Evolutionary conservation across 2,113 vertebrate genomes (phyloP), one percentile per base, ranked within the genome.

Genomic region (Struthidea cinerea): DNA sequence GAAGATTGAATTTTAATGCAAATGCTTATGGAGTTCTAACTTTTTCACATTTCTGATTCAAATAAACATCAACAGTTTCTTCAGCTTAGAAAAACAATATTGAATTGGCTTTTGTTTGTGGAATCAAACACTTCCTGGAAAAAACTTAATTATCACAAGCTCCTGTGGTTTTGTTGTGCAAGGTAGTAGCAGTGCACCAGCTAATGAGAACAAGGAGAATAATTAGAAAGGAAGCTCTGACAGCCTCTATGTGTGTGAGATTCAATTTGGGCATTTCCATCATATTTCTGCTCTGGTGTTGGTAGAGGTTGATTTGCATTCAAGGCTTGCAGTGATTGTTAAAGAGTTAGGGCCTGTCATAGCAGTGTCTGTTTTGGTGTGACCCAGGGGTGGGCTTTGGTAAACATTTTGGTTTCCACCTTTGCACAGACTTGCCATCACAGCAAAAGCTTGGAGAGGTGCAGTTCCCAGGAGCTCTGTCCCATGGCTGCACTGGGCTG

Each of bases 381-480:
- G 42, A n/a, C 16, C 53, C 46, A 42, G 44, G 11, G 6, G 4
- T 10, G 37, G n/a, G 4, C 27, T 52, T 87, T 57, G 53, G 8
- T 10, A 37, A 86, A 39, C 1, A 2, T 26, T 68, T 33, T n/a
- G 37, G 1, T 35, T 79, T 46, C 56, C 30, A 11, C 5, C 35
- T 57, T 87, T 69, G 32, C 20, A 4, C 2, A 1, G 27, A 26
- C 28, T n/a, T 13, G 30, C 4, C 15, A 17, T 28, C 24, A 4
- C 23, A 59, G 35, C 33, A 27, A 50, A 53, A 19, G 8, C 13
- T 35, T 12, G 2, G 7, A 10, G 42, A 32, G 0, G 1, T 21
- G 47, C 35, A 42, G 27, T 6, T 84, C 26, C 63, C 0, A 0
- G 13, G 39, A 50, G n/a, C 42, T 44, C 5, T 1, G 1, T 41